Base-by-base conservation (phyloP, 2,113 vertebrate genomes). In the Indicator maculatus region DNA sequence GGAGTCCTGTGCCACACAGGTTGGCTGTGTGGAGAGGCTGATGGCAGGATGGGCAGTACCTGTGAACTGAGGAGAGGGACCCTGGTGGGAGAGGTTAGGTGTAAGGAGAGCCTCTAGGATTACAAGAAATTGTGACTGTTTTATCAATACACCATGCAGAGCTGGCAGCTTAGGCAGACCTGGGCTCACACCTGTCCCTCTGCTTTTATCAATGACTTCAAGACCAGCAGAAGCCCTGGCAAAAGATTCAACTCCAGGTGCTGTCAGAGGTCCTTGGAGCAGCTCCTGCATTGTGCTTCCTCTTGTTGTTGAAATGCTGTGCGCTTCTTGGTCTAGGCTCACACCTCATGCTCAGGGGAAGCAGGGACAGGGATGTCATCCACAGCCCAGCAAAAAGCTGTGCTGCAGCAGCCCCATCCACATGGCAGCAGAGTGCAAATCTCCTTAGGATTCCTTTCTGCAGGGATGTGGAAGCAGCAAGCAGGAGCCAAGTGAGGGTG, bases 21-120 rank as follows among this genome's bases (percentile, higher is more conserved):
- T 92, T 75, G 77, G 83, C 81, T 88, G 77, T 85, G 60, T 78
- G 6, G 69, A 21, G 66, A 86, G 50, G 78, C 86, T 92, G 78
- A 95, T 69, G 45, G 81, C 81, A 77, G 87, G 21, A 50, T 58
- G 58, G 71, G 56, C 61, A 90, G 58, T 27, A 18, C 72, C 73
- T 39, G 7, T 65, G 86, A 47, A n/a, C 47, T 28, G 53, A 55
- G 63, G 55, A 69, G 50, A 11, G 4, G 59, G 69, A 24, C 39
- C 24, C 16, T 18, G 50, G 31, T 75, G 66, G 55, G 30, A 72
- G 64, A 55, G 3, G 8, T 33, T 59, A 41, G 12, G 6, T 39
- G 18, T 59, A 31, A 39, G 41, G 47, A 82, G 38, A 55, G 38
- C n/a, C 16, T 30, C 26, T 15, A 27, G 65, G 52, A 58, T 55